Conservation (phyloP, 1,140 invertebrate genomes). For the Drosophila guanche region DNA sequence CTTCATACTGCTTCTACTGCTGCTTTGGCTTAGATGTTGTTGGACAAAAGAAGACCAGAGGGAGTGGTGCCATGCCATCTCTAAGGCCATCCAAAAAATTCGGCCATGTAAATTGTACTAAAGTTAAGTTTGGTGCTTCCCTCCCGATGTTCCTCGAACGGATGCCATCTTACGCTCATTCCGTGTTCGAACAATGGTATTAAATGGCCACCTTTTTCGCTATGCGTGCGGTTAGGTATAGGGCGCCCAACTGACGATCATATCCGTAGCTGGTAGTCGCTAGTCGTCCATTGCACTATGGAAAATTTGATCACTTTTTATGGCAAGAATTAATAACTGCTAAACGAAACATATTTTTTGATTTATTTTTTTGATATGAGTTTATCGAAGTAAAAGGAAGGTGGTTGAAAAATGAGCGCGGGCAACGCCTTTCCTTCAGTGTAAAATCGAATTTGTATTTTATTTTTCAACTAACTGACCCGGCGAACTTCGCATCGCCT, state of each 20-base stretch:
- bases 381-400: too few relatives aligned
- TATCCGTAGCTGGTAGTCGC: slow-evolving; percentile 4
- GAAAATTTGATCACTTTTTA: too few relatives aligned
- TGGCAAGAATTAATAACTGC: too few relatives aligned
- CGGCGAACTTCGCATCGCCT: too few relatives aligned
- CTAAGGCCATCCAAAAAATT: slow-evolving; percentile 29
- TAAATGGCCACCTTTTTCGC: slow-evolving; percentile 66
- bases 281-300: slow-evolving; percentile 8
- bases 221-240: slow-evolving; percentile 28
- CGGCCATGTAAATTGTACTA: slow-evolving; percentile 48
- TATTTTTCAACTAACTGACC: too few relatives aligned
- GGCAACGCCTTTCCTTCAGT: too few relatives aligned
- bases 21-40: slow-evolving; percentile 27
- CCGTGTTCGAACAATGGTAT: slow-evolving; percentile 68
- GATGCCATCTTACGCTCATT: slow-evolving; percentile 33
- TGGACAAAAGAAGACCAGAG: slow-evolving; percentile 7
- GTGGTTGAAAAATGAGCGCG: too few relatives aligned
- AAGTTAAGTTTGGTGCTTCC: slow-evolving; percentile 30
- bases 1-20: too few relatives aligned
- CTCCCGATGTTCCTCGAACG: not conserved
- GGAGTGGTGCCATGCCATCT: not conserved
- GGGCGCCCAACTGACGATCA: not conserved
- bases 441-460: too few relatives aligned
- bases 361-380: too few relatives aligned
- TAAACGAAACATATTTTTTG: too few relatives aligned